Evolutionary conservation across 2,113 vertebrate species (phyloP).

Genomic region (Spilogale gracilis): DNA sequence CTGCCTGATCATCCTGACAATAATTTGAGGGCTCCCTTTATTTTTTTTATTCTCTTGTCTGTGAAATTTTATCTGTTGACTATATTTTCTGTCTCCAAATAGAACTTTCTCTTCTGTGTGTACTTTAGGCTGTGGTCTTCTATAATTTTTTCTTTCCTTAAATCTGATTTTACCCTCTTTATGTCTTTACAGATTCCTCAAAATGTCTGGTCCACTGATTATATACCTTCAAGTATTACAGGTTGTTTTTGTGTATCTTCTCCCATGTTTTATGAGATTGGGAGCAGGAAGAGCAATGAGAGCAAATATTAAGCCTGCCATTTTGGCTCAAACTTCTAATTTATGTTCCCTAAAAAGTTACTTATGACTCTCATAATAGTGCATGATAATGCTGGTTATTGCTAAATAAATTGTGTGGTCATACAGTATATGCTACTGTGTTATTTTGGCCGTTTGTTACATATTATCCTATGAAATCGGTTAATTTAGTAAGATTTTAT

Average conservation of each 20-base stretch:
- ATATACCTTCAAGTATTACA: neutral
- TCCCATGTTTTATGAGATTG: neutral
- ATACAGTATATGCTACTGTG: neutral
- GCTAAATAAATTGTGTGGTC: neutral
- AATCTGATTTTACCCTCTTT: neutral
- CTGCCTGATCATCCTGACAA: neutral
- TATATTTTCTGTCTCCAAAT: neutral
- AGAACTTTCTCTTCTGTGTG: neutral
- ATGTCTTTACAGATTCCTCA: neutral
- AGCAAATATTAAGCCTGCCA: neutral
- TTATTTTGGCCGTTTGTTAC: neutral
- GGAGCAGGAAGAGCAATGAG: neutral
- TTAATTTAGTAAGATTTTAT: slow-evolving; percentile 47
- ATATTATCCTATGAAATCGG: neutral
- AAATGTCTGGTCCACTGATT: neutral
- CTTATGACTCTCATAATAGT: neutral
- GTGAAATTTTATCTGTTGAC: neutral
- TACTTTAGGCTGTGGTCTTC: neutral
- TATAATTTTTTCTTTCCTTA: neutral
- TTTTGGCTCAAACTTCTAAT: neutral
- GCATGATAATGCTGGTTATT: neutral
- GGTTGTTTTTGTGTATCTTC: neutral
- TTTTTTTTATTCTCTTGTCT: neutral
- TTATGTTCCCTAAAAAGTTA: neutral
- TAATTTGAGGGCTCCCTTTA: neutral